These are phyloP conservation scores for Motacilla alba DNA, from an alignment of 2,113 vertebrate genomes.

Conservation along the genomic window DNA sequence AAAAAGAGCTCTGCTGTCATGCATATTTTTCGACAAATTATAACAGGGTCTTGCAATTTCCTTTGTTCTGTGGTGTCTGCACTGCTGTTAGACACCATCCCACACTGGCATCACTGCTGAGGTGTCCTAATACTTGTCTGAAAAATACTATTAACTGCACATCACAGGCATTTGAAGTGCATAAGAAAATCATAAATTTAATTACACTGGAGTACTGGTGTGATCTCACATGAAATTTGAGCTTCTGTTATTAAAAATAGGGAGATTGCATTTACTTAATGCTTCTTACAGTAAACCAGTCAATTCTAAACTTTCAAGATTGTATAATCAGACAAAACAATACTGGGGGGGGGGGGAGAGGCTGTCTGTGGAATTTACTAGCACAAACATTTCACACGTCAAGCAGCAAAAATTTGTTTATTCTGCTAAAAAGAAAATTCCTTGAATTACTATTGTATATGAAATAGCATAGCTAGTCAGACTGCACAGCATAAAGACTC, in stretches of 20 bases:
- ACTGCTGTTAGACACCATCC: conserved; percentile 51
- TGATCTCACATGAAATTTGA: conserved; percentile 72
- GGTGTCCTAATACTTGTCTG: conserved; percentile 49
- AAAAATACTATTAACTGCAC: conserved; percentile 63
- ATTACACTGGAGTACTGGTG: conserved; percentile 63
- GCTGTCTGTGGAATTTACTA: conserved; percentile 12
- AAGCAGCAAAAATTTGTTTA: conserved; percentile 25
- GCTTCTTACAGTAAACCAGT: conserved; percentile 64
- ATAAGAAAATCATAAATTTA: conserved; percentile 71
- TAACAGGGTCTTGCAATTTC: conserved; percentile 49
- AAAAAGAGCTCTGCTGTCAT: conserved; percentile 46
- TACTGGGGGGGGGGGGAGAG: neutral
- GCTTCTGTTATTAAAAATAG: conserved; percentile 71
- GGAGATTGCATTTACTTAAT: conserved; percentile 69
- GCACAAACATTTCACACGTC: conserved; percentile 21
- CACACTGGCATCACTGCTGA: neutral
- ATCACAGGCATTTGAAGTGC: conserved; percentile 51
- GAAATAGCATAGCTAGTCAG: neutral
- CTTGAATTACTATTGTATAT: neutral
- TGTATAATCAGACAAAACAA: conserved; percentile 56
- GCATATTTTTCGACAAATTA: conserved; percentile 63
- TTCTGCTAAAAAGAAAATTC: conserved; percentile 21
- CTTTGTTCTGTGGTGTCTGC: conserved; percentile 52
- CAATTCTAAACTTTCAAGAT: conserved; percentile 61
- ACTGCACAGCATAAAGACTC: neutral